Conservation (phyloP, 2,797 vertebrate genomes). For the Myiothlypis coronata region DNA sequence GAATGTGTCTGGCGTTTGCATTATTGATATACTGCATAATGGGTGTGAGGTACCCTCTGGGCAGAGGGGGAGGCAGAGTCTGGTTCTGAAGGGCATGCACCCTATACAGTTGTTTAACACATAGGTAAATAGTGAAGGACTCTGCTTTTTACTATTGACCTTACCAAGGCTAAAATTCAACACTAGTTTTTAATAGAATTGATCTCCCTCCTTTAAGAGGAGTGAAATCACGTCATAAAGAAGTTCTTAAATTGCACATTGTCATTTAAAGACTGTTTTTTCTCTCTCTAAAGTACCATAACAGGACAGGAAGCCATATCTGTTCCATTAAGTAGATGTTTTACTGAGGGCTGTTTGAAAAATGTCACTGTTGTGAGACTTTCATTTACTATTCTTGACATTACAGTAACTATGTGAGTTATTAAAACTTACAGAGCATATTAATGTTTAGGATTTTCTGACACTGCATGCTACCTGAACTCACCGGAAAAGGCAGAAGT, state of each 20-base stretch:
- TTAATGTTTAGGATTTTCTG: neutral
- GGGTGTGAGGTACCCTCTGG: neutral
- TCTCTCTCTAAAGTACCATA: neutral
- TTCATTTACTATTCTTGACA: neutral
- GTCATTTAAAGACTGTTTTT: neutral
- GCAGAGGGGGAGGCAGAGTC: neutral
- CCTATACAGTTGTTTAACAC: neutral
- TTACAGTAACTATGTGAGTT: neutral
- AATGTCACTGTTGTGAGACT: neutral
- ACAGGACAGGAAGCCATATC: neutral
- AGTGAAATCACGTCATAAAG: neutral
- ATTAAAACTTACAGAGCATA: neutral
- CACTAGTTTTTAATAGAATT: neutral
- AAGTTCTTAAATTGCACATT: neutral
- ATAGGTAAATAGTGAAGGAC: neutral
- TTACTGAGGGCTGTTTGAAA: neutral
- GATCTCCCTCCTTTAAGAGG: neutral
- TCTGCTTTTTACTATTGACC: neutral
- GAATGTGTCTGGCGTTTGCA: neutral
- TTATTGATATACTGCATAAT: neutral
- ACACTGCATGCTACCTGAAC: neutral
- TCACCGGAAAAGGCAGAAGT: neutral
- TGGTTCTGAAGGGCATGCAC: neutral
- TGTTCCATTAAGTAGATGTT: neutral
- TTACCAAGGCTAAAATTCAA: neutral